These are phyloP conservation scores for Lamellibrachia columna DNA, from an alignment of 2,888 invertebrate genomes.

Conservation along the genomic window DNA sequence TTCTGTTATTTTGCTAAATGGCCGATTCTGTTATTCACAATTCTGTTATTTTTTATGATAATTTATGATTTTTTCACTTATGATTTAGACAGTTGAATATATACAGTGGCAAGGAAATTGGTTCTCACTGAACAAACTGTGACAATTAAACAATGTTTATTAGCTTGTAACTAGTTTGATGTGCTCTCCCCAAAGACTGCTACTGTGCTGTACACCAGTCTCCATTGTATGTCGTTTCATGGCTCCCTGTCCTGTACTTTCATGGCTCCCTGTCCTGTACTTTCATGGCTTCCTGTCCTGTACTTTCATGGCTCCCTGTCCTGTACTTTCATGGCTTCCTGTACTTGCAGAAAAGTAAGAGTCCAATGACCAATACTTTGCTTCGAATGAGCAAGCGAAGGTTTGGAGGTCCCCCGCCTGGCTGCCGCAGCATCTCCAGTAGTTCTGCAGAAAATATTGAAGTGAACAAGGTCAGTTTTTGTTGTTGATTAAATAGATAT, in stretches of 20 bases:
- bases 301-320: too few relatives aligned
- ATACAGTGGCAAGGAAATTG: background rate
- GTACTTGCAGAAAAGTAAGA: conserved; percentile 48
- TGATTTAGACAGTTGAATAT: background rate
- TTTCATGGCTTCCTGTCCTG: conserved; percentile 33
- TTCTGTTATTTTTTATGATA: background rate
- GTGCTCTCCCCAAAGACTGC: background rate
- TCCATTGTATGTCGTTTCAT: background rate
- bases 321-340: background rate
- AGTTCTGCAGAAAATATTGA: conserved; percentile 53
- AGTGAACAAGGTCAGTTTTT: conserved; percentile 47
- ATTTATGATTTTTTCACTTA: background rate
- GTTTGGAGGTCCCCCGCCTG: background rate
- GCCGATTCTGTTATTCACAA: background rate
- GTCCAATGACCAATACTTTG: background rate
- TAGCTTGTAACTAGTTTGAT: background rate
- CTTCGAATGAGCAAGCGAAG: conserved; percentile 25
- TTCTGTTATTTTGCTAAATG: too few relatives aligned
- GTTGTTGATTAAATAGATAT: background rate
- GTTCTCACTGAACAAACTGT: background rate
- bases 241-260: background rate
- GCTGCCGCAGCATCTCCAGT: conserved; percentile 25
- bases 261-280: background rate
- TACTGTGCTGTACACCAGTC: background rate
- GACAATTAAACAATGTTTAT: background rate